These are phyloP conservation scores for Melanerpes aurifrons DNA, from an alignment of 2,113 vertebrate species.

Conservation along the genomic window DNA sequence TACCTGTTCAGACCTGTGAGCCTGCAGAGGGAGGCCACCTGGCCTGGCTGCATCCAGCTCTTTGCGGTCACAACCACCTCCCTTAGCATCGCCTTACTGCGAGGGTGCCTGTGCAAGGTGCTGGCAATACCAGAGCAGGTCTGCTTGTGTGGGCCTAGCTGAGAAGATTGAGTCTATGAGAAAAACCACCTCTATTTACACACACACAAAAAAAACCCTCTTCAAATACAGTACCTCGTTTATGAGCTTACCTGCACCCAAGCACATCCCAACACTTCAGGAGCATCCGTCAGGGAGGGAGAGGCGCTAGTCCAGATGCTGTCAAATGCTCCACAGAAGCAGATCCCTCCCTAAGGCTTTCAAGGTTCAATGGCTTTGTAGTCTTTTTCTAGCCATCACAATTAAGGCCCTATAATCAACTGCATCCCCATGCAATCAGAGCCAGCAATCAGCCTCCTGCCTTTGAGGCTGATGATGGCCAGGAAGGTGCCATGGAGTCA, in stretches of 20 bases:
- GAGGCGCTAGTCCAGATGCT: neutral
- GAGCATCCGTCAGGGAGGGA: neutral
- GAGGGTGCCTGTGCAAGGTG: neutral
- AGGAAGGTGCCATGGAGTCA: neutral
- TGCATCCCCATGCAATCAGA: neutral
- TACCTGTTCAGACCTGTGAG: neutral
- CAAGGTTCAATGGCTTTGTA: neutral
- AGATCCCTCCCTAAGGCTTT: fast-evolving
- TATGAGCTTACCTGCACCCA: neutral
- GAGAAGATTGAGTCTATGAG: neutral
- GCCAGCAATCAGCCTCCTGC: conserved; percentile 59
- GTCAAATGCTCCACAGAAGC: neutral
- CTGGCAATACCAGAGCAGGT: neutral
- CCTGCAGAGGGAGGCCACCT: neutral
- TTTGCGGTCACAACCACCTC: neutral
- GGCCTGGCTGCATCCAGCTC: neutral
- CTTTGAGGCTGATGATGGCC: neutral
- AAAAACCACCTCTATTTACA: neutral
- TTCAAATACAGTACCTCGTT: neutral
- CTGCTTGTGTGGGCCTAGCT: neutral
- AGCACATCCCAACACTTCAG: neutral
- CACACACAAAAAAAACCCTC: no score
- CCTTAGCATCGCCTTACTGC: neutral
- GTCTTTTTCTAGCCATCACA: neutral
- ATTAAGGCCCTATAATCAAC: conserved; percentile 27